These are phyloP conservation scores for Cydia splendana DNA, from an alignment of 1,140 invertebrate species.

Conservation along the genomic window DNA sequence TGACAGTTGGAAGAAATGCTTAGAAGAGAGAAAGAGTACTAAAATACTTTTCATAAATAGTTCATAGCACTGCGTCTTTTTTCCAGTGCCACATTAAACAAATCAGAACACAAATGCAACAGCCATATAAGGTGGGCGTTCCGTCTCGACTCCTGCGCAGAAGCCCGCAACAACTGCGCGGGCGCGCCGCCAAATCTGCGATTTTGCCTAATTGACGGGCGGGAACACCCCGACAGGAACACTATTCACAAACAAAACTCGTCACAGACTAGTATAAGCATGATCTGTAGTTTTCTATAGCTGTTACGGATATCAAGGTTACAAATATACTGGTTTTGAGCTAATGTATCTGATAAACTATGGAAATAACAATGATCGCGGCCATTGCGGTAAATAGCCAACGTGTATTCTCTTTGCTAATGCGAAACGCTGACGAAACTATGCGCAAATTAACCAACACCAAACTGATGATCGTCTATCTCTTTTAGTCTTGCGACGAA, in stretches of 20 bases:
- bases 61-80: not conserved
- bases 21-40: not conserved
- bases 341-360: not conserved
- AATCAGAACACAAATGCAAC: slow-evolving; percentile 35
- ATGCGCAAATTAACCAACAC: too few relatives aligned
- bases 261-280: not conserved
- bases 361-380: not conserved
- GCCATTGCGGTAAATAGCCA: not conserved
- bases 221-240: slow-evolving; percentile 59
- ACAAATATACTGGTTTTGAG: not conserved
- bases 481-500: too few relatives aligned
- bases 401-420: not conserved
- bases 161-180: slow-evolving; percentile 60
- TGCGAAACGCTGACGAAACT: not conserved
- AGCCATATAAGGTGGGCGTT: slow-evolving; percentile 49
- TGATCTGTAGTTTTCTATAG: not conserved
- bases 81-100: slow-evolving; percentile 12
- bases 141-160: not conserved
- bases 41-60: slow-evolving; percentile 6
- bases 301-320: not conserved
- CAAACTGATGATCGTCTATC: too few relatives aligned
- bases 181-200: slow-evolving; percentile 69
- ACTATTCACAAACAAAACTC: slow-evolving; percentile 43
- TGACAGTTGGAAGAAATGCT: too few relatives aligned
- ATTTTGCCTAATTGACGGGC: slow-evolving; percentile 72